Base-by-base conservation (phyloP, 2,113 vertebrate genomes). In the Romanogobio albipinnatus region DNA sequence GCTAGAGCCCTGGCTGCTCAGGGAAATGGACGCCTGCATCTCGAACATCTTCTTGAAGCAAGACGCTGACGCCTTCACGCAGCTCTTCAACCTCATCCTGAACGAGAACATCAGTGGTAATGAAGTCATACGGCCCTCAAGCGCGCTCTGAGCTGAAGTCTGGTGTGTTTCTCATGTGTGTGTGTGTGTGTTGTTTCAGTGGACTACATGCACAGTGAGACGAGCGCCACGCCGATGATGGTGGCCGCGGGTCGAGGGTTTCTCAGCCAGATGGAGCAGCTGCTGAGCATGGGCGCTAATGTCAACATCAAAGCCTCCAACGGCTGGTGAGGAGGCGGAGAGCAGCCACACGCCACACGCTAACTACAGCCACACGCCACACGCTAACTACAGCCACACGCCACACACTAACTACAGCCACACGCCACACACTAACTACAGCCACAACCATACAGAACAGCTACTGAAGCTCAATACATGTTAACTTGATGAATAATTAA, bases 11-110 rank as follows among this genome's bases (percentile, higher is more conserved):
- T 97, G 96, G 97, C 80, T 99, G 89, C 87, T 94, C 89, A 96
- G 95, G 87, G 96, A 99, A 91, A 97, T 99, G 96, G 97, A 99
- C 90, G 91, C 95, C 49, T 98, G 97, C 93, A 96, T 99, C 85
- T 96, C 96, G 81, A 94, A 93, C 84, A 94, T 98, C 84, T 99
- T 98, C 94, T 89, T 97, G 7, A 91, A 92, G 90, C 95, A 96
- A 89, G 96, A 99, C 82, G 78, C 89, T 29, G 96, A 96, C 86
- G 91, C 94, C 17, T 98, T 99, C 89, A 93, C 91, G 87, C 97
- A 98, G 76, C 94, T 99, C 86, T 97, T 99, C 88, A 96, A 98
- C 86, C 95, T 99, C 62, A 97, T 99, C 91, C 93, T 97, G 91
- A 95, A 95, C 62, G 96, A 99, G 93, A 95, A 93, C 85, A 93